These are phyloP conservation scores for Falco rusticolus DNA, from an alignment of 2,797 vertebrate genomes.

Conservation along the genomic window DNA sequence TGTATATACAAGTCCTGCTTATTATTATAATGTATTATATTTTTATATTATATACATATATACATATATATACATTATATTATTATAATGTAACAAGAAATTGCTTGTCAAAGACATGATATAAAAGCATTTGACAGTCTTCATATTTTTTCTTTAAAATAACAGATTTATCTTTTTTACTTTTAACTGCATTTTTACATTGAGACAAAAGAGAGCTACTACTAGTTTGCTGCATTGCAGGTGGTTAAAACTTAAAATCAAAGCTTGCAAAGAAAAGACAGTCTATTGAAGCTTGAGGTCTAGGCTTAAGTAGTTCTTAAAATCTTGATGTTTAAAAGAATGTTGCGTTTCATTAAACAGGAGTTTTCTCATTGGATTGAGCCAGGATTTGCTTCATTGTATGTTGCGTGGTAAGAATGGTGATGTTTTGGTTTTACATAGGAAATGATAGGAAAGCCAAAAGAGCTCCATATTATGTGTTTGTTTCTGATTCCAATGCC, in stretches of 20 bases:
- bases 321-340: neutral
- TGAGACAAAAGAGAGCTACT: neutral
- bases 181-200: neutral
- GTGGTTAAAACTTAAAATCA: neutral
- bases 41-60: too few species aligned
- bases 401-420: neutral
- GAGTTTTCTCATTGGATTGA: neutral
- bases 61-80: too few species aligned
- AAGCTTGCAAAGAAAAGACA: neutral
- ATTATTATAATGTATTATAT: too few species aligned
- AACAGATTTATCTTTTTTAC: neutral
- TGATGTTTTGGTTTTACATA: neutral
- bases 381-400: neutral
- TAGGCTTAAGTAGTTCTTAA: neutral
- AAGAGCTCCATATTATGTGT: neutral
- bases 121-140: conserved; percentile 3
- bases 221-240: conserved; percentile 2
- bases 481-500: neutral
- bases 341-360: neutral
- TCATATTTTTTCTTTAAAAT: conserved; percentile 30
- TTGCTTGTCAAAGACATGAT: neutral
- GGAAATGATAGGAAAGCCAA: neutral
- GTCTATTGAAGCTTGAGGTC: neutral
- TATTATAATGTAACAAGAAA: neutral
- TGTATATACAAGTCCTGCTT: neutral